These are phyloP conservation scores for Dascillus cervinus DNA, from an alignment of 2,888 invertebrate genomes.

Conservation along the genomic window DNA sequence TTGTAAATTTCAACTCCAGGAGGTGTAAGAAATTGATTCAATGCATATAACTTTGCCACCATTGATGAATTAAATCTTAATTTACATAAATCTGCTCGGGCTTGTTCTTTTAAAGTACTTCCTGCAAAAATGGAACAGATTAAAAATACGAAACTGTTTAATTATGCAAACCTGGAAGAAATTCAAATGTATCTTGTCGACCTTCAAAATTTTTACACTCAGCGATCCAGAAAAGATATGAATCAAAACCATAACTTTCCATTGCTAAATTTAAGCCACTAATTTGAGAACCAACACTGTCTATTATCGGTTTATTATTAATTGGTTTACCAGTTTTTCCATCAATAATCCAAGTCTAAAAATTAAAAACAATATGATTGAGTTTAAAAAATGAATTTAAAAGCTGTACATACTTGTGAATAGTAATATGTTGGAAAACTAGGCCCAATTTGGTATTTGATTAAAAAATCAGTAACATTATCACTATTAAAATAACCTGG, in stretches of 20 bases:
- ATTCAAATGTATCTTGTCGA: slow-evolving; percentile 47
- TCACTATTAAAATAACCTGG: slow-evolving; percentile 74
- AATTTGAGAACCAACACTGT: slow-evolving; percentile 54
- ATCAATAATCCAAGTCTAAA: slow-evolving; percentile 50
- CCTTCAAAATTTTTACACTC: slow-evolving; percentile 51
- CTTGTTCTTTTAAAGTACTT: slow-evolving; percentile 21
- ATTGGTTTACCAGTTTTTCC: slow-evolving; percentile 55
- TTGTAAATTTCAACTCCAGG: slow-evolving; percentile 68
- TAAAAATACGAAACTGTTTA: not conserved
- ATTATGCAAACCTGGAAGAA: slow-evolving; percentile 33
- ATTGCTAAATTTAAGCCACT: slow-evolving; percentile 52
- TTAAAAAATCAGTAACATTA: slow-evolving; percentile 67
- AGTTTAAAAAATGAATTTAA: not conserved
- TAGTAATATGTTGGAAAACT: slow-evolving; percentile 69
- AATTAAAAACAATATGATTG: slow-evolving; percentile 3
- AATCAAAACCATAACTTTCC: slow-evolving; percentile 61
- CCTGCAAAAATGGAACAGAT: slow-evolving; percentile 8
- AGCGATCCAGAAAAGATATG: slow-evolving; percentile 70
- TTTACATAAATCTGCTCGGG: slow-evolving; percentile 54
- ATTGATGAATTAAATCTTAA: slow-evolving; percentile 62
- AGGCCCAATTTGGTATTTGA: slow-evolving; percentile 59
- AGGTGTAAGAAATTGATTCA: slow-evolving; percentile 57
- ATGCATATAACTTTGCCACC: slow-evolving; percentile 57
- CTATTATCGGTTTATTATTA: slow-evolving; percentile 49
- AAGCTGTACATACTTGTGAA: slow-evolving; percentile 47